A percentile compares a stretch with the other conserved stretches of the same genome.
Conservation (phyloP, 1,140 invertebrate species). For the Monochamus saltuarius region DNA sequence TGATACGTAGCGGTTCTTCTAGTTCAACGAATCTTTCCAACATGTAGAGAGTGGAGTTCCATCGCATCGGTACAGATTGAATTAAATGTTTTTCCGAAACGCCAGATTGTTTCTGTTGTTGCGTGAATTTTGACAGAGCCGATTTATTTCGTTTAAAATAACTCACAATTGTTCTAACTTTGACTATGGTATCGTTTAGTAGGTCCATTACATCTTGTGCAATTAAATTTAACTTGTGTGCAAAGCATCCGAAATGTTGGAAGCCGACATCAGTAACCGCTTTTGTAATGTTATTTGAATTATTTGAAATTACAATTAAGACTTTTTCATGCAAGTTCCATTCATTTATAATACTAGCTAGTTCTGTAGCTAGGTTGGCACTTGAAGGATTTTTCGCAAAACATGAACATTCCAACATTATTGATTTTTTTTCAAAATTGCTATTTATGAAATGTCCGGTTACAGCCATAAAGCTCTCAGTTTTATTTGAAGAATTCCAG, state of each 20-base stretch:
- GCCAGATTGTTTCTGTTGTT: too few species aligned
- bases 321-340: constrained; percentile 31
- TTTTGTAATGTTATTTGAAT: constrained; percentile 29
- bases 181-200: constrained; percentile 25
- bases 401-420: constrained; percentile 13
- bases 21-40: constrained; percentile 34
- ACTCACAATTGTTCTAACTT: constrained; percentile 39
- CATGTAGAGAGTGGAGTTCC: constrained; percentile 47
- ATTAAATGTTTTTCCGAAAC: constrained; percentile 19
- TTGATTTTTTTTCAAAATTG: constrained; percentile 14
- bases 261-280: constrained; percentile 19
- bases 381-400: constrained; percentile 3
- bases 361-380: constrained; percentile 23
- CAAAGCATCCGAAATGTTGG: constrained; percentile 34
- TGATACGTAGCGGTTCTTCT: constrained; percentile 25
- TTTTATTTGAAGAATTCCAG: too few species aligned
- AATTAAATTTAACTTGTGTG: constrained; percentile 37
- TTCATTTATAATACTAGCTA: constrained; percentile 24
- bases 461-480: constrained; percentile 16
- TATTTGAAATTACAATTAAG: constrained; percentile 26
- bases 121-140: too few species aligned
- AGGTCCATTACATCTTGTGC: constrained; percentile 31
- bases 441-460: constrained; percentile 11
- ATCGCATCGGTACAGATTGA: constrained; percentile 40
- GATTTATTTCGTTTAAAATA: constrained; percentile 16